These are phyloP conservation scores for Panthera leo DNA, from an alignment of 2,113 vertebrate genomes.

Conservation along the genomic window DNA sequence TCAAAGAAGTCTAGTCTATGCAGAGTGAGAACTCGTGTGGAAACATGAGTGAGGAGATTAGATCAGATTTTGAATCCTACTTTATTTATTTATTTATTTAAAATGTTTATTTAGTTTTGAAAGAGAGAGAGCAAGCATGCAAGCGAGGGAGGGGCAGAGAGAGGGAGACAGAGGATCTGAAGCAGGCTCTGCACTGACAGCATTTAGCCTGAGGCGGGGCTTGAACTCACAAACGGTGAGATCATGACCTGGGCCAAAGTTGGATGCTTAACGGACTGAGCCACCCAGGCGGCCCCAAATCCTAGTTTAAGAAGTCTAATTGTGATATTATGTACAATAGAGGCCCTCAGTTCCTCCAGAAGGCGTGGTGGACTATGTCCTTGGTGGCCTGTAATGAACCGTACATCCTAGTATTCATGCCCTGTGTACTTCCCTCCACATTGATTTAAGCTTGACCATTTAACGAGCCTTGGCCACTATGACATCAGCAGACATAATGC, in stretches of 20 bases:
- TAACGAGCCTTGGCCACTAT: not conserved
- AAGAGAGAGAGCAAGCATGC: no score
- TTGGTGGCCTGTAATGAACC: not conserved
- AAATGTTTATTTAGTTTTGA: no score
- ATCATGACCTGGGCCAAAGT: no score
- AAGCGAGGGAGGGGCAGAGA: no score
- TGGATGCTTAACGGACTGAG: no score
- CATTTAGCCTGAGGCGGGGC: no score
- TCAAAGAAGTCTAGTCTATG: not conserved
- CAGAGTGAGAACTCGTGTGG: not conserved
- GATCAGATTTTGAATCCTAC: not conserved
- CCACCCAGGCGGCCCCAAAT: not conserved
- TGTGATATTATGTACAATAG: not conserved
- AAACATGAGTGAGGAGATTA: not conserved
- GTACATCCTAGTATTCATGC: not conserved
- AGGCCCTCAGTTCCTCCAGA: not conserved
- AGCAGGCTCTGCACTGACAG: no score
- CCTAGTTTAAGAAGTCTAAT: not conserved
- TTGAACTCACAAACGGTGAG: no score
- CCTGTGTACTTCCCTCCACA: not conserved
- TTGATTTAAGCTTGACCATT: not conserved
- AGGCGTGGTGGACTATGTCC: not conserved
- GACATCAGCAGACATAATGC: not conserved
- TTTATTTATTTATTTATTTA: not conserved
- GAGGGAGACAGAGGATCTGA: no score